Conservation (phyloP, 1,140 invertebrate genomes). For the Leptopilina clavipes region DNA sequence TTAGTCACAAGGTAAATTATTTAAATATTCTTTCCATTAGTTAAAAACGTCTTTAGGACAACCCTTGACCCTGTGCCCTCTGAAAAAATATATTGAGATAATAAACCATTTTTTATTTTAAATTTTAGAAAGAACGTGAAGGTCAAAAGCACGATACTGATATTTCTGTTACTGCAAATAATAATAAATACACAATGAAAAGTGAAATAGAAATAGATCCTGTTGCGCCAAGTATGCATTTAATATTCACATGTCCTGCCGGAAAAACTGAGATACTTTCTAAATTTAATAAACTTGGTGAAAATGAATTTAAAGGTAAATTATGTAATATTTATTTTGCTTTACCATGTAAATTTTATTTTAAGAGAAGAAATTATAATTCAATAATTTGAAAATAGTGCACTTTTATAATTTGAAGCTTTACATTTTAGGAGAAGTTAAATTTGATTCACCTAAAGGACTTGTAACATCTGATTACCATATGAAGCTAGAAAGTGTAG, state of each 20-base stretch:
- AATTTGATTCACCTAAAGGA: conserved; percentile 60
- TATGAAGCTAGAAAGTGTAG: conserved; percentile 77
- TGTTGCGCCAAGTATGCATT: conserved; percentile 65
- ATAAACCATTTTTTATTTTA: conserved; percentile 21
- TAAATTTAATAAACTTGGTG: conserved; percentile 75
- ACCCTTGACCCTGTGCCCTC: too few relatives aligned
- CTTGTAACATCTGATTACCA: conserved; percentile 73
- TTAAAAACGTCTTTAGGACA: too few relatives aligned
- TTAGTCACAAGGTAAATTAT: conserved; percentile 75
- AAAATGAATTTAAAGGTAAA: conserved; percentile 76
- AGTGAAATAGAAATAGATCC: conserved; percentile 66
- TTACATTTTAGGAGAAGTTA: conserved; percentile 18
- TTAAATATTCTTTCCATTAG: conserved; percentile 10
- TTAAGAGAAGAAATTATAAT: too few relatives aligned
- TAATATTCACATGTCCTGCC: conserved; percentile 71
- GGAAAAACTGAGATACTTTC: conserved; percentile 74
- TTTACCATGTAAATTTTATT: too few relatives aligned
- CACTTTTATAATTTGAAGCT: too few relatives aligned
- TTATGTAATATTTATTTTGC: neutral
- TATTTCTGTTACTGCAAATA: conserved; percentile 70
- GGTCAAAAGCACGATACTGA: conserved; percentile 71
- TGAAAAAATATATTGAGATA: too few relatives aligned
- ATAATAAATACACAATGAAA: conserved; percentile 73
- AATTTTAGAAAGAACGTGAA: conserved; percentile 69
- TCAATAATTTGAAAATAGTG: too few relatives aligned